Base-by-base conservation (phyloP, 2,888 invertebrate genomes). In the Leptarthrus brevirostris region DNA sequence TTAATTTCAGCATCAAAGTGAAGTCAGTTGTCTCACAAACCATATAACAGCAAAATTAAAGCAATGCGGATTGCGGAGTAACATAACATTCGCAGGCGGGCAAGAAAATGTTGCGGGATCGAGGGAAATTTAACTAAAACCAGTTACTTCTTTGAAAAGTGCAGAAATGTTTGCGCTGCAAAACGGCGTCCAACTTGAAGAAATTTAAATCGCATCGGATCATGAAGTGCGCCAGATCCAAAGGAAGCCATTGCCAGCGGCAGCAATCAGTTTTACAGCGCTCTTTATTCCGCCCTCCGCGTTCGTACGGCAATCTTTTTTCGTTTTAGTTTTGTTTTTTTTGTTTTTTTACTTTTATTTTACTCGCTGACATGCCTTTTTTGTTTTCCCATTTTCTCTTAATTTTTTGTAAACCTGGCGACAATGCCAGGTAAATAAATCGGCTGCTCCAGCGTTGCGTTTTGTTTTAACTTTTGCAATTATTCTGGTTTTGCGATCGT, bases 61-160 rank as follows among this genome's bases (percentile, higher is more conserved):
- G 30, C 56, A 30, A 49, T 64, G 18, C 16, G 40, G n/a, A 24
- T 40, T 34, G 36, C 20, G 10, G 20, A 20, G 34, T n/a, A n/a
- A 18, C 20, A 34, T 12, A 16, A n/a, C n/a, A 6, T 5, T 5
- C 5, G 47, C n/a, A 16, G n/a, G 14, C 8, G 47, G 47, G 47
- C 14, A n/a, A 47, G 16, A n/a, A 5, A 24, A 24, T 10, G 24
- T 53, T 16, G 2, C 14, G 47, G n/a, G n/a, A n/a, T n/a, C n/a
- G n/a, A n/a, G n/a, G n/a, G n/a, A n/a, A n/a, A n/a, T n/a, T 8
- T 24, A 40, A 40, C 18, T 34, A 22, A 73, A 73, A 73, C 72
- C 72, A 52, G 72, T 73, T 73, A 73, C 40, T 73, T 58, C 49
- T 58, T 61, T 73, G 61, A 73, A 73, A 73, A 73, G 58, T 73